Percentiles rank a stretch among this genome's conserved stretches.
Conservation (phyloP, 2,113 vertebrate species). For the Leptosomus discolor region DNA sequence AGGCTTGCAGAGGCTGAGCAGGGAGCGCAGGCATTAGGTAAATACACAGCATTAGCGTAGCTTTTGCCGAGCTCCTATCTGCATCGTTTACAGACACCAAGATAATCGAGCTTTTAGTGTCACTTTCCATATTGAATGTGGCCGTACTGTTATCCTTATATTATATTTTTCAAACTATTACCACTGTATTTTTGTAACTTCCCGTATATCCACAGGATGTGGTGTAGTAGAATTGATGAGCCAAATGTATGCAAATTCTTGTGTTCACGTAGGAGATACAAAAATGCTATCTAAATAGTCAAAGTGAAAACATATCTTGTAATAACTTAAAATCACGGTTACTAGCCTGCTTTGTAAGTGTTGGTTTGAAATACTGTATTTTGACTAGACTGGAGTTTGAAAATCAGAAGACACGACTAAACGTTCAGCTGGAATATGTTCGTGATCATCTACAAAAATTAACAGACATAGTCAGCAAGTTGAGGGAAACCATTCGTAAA, state of each 20-base stretch:
- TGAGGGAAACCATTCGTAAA: slow-evolving; percentile 73
- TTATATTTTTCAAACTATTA: not conserved
- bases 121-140: not conserved
- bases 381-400: slow-evolving; percentile 88
- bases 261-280: not conserved
- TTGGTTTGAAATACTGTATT: not conserved
- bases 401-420: slow-evolving; percentile 81
- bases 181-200: not conserved
- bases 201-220: not conserved
- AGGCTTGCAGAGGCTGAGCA: not conserved
- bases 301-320: not conserved
- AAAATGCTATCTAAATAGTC: not conserved
- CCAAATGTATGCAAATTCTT: not conserved
- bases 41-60: not conserved
- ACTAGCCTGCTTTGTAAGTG: not conserved
- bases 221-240: not conserved
- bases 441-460: slow-evolving; percentile 79
- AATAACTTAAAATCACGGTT: not conserved
- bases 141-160: not conserved
- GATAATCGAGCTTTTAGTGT: not conserved
- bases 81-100: not conserved
- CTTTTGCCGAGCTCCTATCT: not conserved
- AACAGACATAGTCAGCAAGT: slow-evolving; percentile 42
- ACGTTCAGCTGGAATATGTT: slow-evolving; percentile 83
- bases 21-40: not conserved